Percentiles rank a stretch among this genome's conserved stretches.
Evolutionary conservation across 2,888 invertebrate genomes (phyloP).

Genomic region (Nephrocerus scutellatus): DNA sequence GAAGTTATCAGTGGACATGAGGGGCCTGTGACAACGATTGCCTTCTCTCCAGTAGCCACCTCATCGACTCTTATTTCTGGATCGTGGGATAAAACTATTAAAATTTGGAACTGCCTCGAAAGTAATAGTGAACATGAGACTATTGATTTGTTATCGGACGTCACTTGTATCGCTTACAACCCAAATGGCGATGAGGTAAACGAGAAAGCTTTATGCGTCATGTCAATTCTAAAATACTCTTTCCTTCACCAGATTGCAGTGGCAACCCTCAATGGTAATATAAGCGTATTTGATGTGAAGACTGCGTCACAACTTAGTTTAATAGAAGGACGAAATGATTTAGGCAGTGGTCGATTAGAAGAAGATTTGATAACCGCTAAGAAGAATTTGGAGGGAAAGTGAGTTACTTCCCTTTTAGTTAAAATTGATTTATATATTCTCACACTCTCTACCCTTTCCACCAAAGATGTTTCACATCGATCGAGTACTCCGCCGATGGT

Average conservation of each 20-base stretch:
- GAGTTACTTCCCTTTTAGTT: conserved; percentile 38
- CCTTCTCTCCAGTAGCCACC: conserved; percentile 67
- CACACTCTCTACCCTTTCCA: conserved; percentile 28
- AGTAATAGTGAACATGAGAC: conserved; percentile 74
- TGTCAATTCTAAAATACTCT: background rate
- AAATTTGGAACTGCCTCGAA: conserved; percentile 88
- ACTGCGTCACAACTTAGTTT: conserved; percentile 64
- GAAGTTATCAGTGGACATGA: conserved; percentile 90
- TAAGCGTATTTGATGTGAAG: conserved; percentile 70
- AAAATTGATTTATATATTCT: background rate
- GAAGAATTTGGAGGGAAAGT: conserved; percentile 78
- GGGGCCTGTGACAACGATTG: conserved; percentile 78
- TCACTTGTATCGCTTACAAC: conserved; percentile 73
- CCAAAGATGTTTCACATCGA: conserved; percentile 85
- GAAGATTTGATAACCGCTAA: conserved; percentile 83
- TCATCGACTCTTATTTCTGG: conserved; percentile 76
- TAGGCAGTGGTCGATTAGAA: conserved; percentile 77
- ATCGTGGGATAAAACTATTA: conserved; percentile 91
- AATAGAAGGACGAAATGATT: conserved; percentile 84
- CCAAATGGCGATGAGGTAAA: conserved; percentile 80
- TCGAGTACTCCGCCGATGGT: conserved; percentile 94
- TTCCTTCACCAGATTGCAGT: conserved; percentile 64
- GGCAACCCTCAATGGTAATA: conserved; percentile 80
- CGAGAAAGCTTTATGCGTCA: too few species aligned
- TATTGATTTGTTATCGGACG: conserved; percentile 70